These are phyloP conservation scores for Benthosema pterotum DNA, from an alignment of 2,797 vertebrate genomes.

Conservation along the genomic window DNA sequence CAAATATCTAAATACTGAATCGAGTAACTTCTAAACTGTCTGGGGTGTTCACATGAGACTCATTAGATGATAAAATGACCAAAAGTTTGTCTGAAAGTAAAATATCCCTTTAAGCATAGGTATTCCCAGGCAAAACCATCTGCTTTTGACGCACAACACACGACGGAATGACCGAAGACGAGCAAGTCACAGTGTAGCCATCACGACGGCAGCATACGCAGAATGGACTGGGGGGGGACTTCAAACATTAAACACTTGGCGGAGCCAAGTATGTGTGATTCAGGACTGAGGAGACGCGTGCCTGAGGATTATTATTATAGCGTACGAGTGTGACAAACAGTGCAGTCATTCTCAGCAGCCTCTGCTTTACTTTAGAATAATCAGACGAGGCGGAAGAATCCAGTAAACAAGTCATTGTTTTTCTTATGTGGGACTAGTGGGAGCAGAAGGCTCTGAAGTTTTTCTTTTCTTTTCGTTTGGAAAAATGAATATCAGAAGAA, in stretches of 20 bases:
- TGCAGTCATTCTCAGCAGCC: conserved; percentile 12
- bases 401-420: conserved; percentile 9
- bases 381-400: neutral
- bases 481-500: no score
- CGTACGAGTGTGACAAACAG: conserved; percentile 29
- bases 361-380: conserved; percentile 21
- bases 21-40: no score
- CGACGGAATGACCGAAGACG: conserved; percentile 3
- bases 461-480: no score
- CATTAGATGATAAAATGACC: no score
- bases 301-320: conserved; percentile 14
- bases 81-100: no score
- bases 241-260: conserved; percentile 27
- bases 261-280: conserved; percentile 19
- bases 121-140: conserved; percentile 27
- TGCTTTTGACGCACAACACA: conserved; percentile 44
- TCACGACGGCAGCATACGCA: neutral
- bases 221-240: conserved; percentile 10
- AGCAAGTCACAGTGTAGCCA: neutral
- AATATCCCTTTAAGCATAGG: no score
- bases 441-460: neutral
- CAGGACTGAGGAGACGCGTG: conserved; percentile 11
- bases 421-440: conserved; percentile 2
- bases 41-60: no score
- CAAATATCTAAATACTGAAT: no score